Evolutionary conservation across 2,797 vertebrate species (phyloP), one percentile per base, ranked within the genome.

Genomic region (Acipenser oxyrinchus): DNA sequence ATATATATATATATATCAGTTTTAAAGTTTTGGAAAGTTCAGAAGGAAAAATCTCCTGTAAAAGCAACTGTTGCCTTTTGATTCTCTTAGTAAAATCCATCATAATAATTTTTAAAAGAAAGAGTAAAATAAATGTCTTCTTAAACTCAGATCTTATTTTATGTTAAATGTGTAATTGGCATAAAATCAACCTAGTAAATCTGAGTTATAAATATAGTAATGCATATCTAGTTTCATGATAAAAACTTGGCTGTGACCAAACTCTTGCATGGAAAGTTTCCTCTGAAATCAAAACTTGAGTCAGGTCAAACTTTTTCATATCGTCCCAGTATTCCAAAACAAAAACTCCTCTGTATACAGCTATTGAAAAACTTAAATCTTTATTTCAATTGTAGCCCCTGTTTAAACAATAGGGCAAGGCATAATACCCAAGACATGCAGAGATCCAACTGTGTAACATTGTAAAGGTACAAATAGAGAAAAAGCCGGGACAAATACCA

Each of bases 101-200:
- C 77, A 70, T 85, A 86, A 86, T 74, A 72, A 79, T 83, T 83
- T 86, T 87, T 82, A 81, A 82, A 78, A 81, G 79, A 76, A 55
- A 55, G n/a, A 55, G 53, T 84, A 80, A 83, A 83, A 90, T 88
- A 87, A 84, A 85, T 87, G 82, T 77, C 77, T 79, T 61, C 72
- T 88, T 87, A 86, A 87, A 37, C 37, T 37, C 79, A 69, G 81
- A 50, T 51, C 68, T 72, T 15, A 76, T 83, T 85, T 87, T 72
- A 87, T 87, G 85, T 84, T 73, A 68, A 80, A 74, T 84, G 83
- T 86, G 88, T 87, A 87, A 88, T 83, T 85, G 83, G 79, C 82
- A 60, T 71, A 71, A 64, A 69, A 74, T 76, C 63, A 11, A 64
- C 71, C 71, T 59, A 63, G 69, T 60, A 65, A 52, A 70, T 83